Evolutionary conservation across 2,888 invertebrate species (phyloP).

Genomic region (Tenthredo mesomela): DNA sequence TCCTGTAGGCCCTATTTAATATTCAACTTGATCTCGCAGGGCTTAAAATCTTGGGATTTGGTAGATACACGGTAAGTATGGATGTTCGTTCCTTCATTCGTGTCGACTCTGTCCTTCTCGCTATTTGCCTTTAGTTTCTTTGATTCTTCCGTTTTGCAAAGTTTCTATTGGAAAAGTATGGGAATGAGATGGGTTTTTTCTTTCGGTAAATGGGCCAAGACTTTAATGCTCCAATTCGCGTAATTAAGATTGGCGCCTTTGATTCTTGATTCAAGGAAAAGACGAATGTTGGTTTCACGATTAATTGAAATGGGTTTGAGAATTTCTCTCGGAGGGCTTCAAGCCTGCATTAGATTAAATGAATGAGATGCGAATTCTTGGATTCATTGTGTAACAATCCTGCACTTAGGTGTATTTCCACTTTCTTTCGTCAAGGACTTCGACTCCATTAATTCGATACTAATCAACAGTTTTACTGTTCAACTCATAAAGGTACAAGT

Average conservation of each 20-base stretch:
- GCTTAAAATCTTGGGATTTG: neutral
- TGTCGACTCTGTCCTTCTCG: neutral
- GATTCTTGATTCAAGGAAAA: constrained; percentile 19
- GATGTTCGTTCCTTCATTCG: neutral
- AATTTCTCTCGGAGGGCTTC: neutral
- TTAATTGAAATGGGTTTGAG: constrained; percentile 25
- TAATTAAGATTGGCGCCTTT: constrained; percentile 34
- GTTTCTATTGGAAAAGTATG: constrained; percentile 29
- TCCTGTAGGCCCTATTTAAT: neutral
- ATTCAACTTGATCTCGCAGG: neutral
- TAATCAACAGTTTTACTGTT: neutral
- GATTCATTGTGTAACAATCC: neutral
- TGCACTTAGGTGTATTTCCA: neutral
- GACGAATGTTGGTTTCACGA: constrained; percentile 38
- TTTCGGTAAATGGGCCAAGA: constrained; percentile 4
- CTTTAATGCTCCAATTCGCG: constrained; percentile 29
- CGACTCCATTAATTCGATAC: neutral
- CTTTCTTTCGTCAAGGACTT: neutral
- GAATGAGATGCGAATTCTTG: neutral
- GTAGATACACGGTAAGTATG: neutral
- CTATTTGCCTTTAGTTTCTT: neutral
- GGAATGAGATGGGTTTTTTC: constrained; percentile 14
- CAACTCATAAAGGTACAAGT: neutral
- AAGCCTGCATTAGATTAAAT: neutral
- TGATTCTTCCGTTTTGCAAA: neutral